These are phyloP conservation scores for Teleogryllus oceanicus DNA, from an alignment of 2,888 invertebrate genomes.

Conservation along the genomic window DNA sequence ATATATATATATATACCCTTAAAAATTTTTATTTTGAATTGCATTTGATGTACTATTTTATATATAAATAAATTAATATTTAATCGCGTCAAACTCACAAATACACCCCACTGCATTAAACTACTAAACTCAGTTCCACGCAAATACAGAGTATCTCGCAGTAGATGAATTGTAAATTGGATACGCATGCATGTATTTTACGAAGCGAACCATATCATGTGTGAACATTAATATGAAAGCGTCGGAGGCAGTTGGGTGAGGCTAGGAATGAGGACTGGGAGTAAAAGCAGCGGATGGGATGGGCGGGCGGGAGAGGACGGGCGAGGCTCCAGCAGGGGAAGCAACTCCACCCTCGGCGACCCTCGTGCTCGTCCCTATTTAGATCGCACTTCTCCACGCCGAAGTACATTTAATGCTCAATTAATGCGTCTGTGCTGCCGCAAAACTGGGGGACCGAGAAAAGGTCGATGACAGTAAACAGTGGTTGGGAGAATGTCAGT, in stretches of 20 bases:
- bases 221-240: conserved; percentile 9
- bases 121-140: background rate
- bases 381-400: background rate
- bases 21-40: too few species aligned
- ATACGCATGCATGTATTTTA: background rate
- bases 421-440: background rate
- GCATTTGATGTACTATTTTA: too few species aligned
- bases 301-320: too few species aligned
- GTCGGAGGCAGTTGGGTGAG: background rate
- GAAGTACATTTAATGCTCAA: background rate
- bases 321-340: too few species aligned
- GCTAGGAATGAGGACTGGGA: too few species aligned
- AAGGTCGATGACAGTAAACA: background rate
- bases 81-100: background rate
- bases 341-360: too few species aligned
- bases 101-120: background rate
- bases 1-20: too few species aligned
- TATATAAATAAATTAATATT: too few species aligned
- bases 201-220: conserved; percentile 18
- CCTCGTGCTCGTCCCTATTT: background rate
- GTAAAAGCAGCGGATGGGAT: too few species aligned
- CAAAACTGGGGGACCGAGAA: background rate
- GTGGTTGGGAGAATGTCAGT: background rate
- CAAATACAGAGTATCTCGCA: background rate
- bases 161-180: conserved; percentile 10